Evolutionary conservation across 2,888 invertebrate genomes (phyloP).

Genomic region (Mallateleia sp.): DNA sequence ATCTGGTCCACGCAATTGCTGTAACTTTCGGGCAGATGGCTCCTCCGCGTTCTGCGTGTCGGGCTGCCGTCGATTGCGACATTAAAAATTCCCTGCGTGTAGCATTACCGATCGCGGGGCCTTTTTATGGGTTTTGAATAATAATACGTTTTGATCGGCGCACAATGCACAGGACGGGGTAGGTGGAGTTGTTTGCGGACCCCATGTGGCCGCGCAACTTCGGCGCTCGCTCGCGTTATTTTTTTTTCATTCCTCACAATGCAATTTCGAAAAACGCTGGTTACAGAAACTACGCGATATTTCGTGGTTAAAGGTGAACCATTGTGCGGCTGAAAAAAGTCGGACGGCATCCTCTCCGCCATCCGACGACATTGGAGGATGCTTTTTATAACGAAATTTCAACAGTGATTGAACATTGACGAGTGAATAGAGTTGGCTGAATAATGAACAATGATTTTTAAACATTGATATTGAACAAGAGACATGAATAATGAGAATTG

Average conservation of each 20-base stretch:
- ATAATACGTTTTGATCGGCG: conserved; percentile 83
- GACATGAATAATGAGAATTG: background rate
- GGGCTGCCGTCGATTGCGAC: too few relatives aligned
- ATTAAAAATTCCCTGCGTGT: too few relatives aligned
- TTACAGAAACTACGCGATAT: conserved; percentile 49
- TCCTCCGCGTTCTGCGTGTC: too few relatives aligned
- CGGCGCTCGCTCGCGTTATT: conserved; percentile 21
- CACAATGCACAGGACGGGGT: conserved; percentile 81
- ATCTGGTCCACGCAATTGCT: too few relatives aligned
- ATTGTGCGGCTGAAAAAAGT: conserved; percentile 4
- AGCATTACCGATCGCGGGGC: conserved; percentile 77
- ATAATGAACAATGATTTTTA: background rate
- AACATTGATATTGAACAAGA: background rate
- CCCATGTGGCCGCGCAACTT: conserved; percentile 72
- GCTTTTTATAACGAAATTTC: background rate
- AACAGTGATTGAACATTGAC: background rate
- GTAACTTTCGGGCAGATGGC: too few relatives aligned
- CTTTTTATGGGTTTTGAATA: conserved; percentile 84
- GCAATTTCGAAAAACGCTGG: conserved; percentile 59
- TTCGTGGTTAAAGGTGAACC: conserved; percentile 54
- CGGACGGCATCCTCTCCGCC: too few relatives aligned
- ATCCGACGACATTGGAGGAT: background rate
- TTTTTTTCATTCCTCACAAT: conserved; percentile 56
- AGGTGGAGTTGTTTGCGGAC: conserved; percentile 72
- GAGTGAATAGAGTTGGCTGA: background rate